Evolutionary conservation across 2,797 vertebrate genomes (phyloP), one percentile per base, ranked within the genome.

Genomic region (Cyclopterus lumpus): DNA sequence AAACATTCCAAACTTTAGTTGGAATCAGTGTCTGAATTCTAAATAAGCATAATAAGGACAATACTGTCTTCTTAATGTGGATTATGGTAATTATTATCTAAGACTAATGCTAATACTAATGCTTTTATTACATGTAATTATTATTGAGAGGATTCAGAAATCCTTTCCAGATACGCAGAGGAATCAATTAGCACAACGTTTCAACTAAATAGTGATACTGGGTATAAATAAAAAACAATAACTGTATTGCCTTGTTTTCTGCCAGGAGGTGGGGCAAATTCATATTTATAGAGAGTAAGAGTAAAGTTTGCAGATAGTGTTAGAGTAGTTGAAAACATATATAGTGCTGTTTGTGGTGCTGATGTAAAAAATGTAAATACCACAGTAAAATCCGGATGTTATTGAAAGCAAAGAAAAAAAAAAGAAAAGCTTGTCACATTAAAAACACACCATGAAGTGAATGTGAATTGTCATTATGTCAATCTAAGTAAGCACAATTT

Each of bases 401-500:
- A 62, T 5, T 26, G 28, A 67, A 44, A 72, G 18, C n/a, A 67
- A 82, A 82, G 3, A n/a, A 59, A 46, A 48, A 77, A 74, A 77
- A 26, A 24, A 57, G 11, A 71, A 60, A 42, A 38, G 9, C 30
- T 49, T 51, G 7, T 54, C 7, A 66, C 64, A 55, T 53, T 67
- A 49, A 57, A 75, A 71, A 70, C 5, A 30, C 28, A 62, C 9
- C 60, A 51, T 58, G 55, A 72, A 64, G 30, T 28, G 11, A 75
- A 36, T 59, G 36, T 70, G 0, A 64, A 69, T 5, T 22, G n/a
- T 67, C 28, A 58, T 69, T n/a, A 48, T 59, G 67, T 79, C 46
- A 51, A 79, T 84, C 89, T 75, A 85, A 63, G 91, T 88, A 80
- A 86, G 90, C 72, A 75, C 92, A 85, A 84, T 82, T 88, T 88